Conservation (phyloP, 1,140 invertebrate species). For the Mesaphorura yosii region DNA sequence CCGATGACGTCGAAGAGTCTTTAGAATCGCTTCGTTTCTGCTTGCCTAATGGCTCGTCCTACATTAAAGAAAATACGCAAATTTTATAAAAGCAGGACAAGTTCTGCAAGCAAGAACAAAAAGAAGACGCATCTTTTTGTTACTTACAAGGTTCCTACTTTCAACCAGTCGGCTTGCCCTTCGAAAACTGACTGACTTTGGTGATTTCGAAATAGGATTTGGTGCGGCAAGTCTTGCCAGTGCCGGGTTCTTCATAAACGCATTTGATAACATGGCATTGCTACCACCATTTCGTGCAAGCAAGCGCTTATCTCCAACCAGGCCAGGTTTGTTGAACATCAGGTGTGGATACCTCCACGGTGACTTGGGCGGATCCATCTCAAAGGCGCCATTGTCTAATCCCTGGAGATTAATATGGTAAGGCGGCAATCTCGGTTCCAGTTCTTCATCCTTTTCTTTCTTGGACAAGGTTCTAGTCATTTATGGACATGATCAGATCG, state of each 20-base stretch:
- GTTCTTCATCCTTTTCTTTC: slow-evolving; percentile 25
- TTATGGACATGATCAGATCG: slow-evolving; percentile 25
- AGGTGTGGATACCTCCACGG: slow-evolving; percentile 43
- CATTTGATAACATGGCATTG: no score
- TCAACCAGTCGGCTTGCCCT: slow-evolving; percentile 26
- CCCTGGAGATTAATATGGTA: slow-evolving; percentile 38
- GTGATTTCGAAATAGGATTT: slow-evolving; percentile 21
- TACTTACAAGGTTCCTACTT: slow-evolving; percentile 6
- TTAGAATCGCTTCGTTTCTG: slow-evolving; percentile 21
- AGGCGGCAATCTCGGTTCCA: slow-evolving; percentile 21
- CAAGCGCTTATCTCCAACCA: slow-evolving; percentile 3
- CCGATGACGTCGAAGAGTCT: slow-evolving; percentile 17
- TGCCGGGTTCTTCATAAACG: slow-evolving; percentile 28
- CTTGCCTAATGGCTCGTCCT: background rate
- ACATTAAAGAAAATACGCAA: no score
- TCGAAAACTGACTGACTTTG: slow-evolving; percentile 30
- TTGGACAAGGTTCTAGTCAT: slow-evolving; percentile 45
- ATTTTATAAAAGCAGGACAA: no score
- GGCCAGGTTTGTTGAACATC: slow-evolving; percentile 8
- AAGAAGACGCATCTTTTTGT: no score
- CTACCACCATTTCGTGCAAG: no score
- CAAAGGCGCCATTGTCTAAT: slow-evolving; percentile 46
- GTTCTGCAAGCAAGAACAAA: no score
- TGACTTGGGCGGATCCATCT: slow-evolving; percentile 46
- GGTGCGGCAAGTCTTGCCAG: slow-evolving; percentile 18